A percentile compares a stretch with the other conserved stretches of the same genome.
Evolutionary conservation across 2,797 vertebrate species (phyloP).

Genomic region (Dendrocincla tyrannina): DNA sequence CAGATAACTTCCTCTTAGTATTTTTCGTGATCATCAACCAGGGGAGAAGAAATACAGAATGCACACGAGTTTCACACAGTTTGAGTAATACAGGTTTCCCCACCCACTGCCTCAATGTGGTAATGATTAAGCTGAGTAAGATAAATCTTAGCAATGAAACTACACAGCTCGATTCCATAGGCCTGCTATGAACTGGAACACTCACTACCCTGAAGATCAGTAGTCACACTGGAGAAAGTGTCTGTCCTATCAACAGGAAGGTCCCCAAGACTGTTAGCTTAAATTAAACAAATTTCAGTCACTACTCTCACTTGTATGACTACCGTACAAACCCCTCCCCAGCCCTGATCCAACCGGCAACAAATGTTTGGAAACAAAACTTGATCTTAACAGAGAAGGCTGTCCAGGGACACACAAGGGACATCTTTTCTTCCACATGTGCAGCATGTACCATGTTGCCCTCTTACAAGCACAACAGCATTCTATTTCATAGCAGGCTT

Average conservation of each 20-base stretch:
- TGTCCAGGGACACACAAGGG: background rate
- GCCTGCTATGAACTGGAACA: slow-evolving; percentile 27
- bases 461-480: slow-evolving; percentile 21
- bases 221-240: slow-evolving; percentile 30
- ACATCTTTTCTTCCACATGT: background rate
- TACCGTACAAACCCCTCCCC: background rate
- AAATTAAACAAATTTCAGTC: slow-evolving; percentile 51
- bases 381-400: slow-evolving; percentile 16
- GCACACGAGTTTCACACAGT: background rate
- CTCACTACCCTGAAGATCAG: background rate
- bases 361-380: slow-evolving; percentile 35
- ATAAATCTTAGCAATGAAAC: slow-evolving; percentile 39
- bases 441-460: background rate
- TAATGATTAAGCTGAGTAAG: slow-evolving; percentile 24
- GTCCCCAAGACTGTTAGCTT: slow-evolving; percentile 46
- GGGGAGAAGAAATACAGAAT: slow-evolving; percentile 35
- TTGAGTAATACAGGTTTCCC: background rate
- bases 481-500: slow-evolving; percentile 40
- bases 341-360: slow-evolving; percentile 24
- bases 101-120: slow-evolving; percentile 13
- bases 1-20: background rate
- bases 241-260: slow-evolving; percentile 50
- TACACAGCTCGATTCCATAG: slow-evolving; percentile 31
- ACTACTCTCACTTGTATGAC: slow-evolving; percentile 13
- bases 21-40: slow-evolving; percentile 31